Evolutionary conservation across 2,888 invertebrate species (phyloP), one percentile per base, ranked within the genome.

Genomic region (Pogonocherus hispidulus): DNA sequence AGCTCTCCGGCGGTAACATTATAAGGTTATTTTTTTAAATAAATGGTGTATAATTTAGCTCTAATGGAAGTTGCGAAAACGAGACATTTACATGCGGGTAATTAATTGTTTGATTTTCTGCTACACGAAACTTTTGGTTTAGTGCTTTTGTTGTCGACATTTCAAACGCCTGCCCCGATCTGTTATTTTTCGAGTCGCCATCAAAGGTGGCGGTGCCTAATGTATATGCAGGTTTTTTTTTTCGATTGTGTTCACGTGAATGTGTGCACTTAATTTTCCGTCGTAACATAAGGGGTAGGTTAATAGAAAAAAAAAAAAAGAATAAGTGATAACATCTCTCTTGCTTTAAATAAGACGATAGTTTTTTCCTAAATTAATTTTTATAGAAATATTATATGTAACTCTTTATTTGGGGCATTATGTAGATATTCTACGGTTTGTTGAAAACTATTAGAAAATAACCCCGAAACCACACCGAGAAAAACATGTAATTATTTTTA

Each of bases 81-180:
- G 44, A 47, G 22, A 59, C 46, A 46, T 59, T 59, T 23, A 44
- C 46, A 59, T 59, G 27, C 23, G 16, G 16, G 46, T 47, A 59
- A 59, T 59, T 59, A 23, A 44, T 44, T 18, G 44, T 57, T 57
- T 32, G 59, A 18, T 23, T 59, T 47, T 16, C 27, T 8, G 8
- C 23, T 59, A 44, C 59, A 59, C 59, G 59, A 47, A 59, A 59
- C 54, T 54, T 27, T 9, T 27, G 27, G n/a, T 23, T 27, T 27
- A 27, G 14, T 52, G 27, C 16, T 11, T 52, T 23, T 27, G 41
- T 41, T 41, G 11, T 16, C 41, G 14, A n/a, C 41, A 14, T 41
- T 41, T 41, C 41, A 8, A n/a, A n/a, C n/a, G 32, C 32, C 8
- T 11, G 32, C 8, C 32, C 32, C 9, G 32, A 32, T 32, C 14